Percentiles rank a stretch among this genome's conserved stretches.
Conservation (phyloP, 2,113 vertebrate species). For the Tauraco erythrolophus region DNA sequence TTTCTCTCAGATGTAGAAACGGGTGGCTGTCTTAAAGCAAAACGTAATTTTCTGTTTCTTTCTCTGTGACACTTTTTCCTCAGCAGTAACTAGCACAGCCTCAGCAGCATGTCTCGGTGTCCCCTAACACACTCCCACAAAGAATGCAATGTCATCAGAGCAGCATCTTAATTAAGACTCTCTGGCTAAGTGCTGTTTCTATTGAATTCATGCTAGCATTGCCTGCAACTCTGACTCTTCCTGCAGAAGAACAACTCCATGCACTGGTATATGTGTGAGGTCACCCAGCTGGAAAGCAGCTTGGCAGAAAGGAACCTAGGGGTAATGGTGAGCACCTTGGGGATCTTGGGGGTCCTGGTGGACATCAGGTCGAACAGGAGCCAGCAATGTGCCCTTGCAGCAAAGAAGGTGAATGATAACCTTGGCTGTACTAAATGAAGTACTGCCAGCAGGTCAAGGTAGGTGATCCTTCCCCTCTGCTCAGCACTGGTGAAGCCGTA, state of each 20-base stretch:
- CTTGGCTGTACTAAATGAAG: neutral
- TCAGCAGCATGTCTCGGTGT: neutral
- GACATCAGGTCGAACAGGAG: neutral
- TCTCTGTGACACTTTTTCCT: neutral
- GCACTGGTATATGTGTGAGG: too few species aligned
- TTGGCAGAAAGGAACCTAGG: neutral
- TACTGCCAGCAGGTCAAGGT: neutral
- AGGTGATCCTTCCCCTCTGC: neutral
- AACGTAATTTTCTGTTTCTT: neutral
- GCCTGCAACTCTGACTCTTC: neutral
- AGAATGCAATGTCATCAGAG: neutral
- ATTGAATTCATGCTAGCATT: neutral
- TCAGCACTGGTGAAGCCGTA: neutral
- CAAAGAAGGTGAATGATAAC: neutral
- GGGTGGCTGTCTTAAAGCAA: neutral
- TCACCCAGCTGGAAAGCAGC: neutral
- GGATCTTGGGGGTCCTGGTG: neutral
- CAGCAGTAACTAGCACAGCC: neutral
- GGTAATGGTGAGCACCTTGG: neutral
- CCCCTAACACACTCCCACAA: neutral
- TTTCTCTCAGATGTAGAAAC: neutral
- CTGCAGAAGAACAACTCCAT: neutral
- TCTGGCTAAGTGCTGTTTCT: neutral
- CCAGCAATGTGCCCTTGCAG: neutral
- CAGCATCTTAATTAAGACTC: neutral